These are phyloP conservation scores for Phlogophora meticulosa DNA, from an alignment of 2,888 invertebrate genomes.

Conservation along the genomic window DNA sequence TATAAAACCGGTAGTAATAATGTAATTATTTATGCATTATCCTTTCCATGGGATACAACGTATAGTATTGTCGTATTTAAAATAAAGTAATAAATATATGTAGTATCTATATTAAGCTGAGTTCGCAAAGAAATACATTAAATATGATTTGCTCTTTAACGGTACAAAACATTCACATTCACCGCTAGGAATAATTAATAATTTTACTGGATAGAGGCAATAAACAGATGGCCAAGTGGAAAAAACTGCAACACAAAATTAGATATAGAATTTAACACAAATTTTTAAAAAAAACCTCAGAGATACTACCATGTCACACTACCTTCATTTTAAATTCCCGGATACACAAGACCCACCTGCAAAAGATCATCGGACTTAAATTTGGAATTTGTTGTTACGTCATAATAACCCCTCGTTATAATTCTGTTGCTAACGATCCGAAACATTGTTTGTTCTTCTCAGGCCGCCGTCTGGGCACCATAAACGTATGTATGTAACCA, in stretches of 20 bases:
- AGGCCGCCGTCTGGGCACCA: constrained; percentile 79
- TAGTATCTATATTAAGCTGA: neutral
- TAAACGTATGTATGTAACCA: constrained; percentile 85
- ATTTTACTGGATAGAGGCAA: neutral
- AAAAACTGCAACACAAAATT: neutral
- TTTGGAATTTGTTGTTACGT: constrained; percentile 76
- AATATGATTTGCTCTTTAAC: too few species aligned
- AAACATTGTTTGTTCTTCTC: constrained; percentile 90
- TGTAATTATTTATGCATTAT: constrained; percentile 50
- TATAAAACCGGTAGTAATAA: constrained; percentile 46
- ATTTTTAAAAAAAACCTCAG: constrained; percentile 8
- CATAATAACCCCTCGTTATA: constrained; percentile 85
- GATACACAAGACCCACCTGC: constrained; percentile 69
- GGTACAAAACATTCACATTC: too few species aligned
- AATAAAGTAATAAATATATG: neutral
- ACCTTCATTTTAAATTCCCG: constrained; percentile 36
- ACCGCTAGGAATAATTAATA: too few species aligned
- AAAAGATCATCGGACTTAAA: constrained; percentile 72
- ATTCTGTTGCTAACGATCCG: constrained; percentile 88
- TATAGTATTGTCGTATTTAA: neutral
- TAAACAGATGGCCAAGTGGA: neutral
- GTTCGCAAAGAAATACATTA: neutral
- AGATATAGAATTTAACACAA: neutral
- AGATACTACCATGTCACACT: neutral
- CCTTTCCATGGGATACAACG: constrained; percentile 22